These are phyloP conservation scores for Notodonta dromedarius DNA, from an alignment of 2,888 invertebrate species.

Conservation along the genomic window DNA sequence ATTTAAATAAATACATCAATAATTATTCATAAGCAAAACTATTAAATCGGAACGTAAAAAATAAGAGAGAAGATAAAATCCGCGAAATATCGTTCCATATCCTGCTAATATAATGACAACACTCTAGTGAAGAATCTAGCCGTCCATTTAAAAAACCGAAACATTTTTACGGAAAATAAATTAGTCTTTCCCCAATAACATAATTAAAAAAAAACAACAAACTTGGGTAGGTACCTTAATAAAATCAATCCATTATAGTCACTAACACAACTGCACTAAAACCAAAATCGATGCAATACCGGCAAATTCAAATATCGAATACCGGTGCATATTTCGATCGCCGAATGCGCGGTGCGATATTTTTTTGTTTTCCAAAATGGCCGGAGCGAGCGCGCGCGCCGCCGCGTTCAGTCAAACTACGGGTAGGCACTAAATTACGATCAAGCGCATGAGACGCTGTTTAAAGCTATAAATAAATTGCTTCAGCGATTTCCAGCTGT, in stretches of 20 bases:
- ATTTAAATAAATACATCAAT: no score
- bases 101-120: no score
- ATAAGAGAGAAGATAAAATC: no score
- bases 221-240: background rate
- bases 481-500: slow-evolving; percentile 45
- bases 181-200: no score
- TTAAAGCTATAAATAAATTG: slow-evolving; percentile 66
- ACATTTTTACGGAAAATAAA: no score
- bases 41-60: no score
- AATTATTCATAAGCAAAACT: no score
- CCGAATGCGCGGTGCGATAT: slow-evolving; percentile 6
- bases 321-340: slow-evolving; percentile 41
- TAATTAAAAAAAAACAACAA: background rate
- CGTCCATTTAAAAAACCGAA: no score
- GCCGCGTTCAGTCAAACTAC: slow-evolving; percentile 49
- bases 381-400: slow-evolving; percentile 65
- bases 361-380: slow-evolving; percentile 24
- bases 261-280: slow-evolving; percentile 7
- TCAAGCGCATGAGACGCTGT: slow-evolving; percentile 56
- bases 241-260: background rate
- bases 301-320: slow-evolving; percentile 28
- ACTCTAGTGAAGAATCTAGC: no score
- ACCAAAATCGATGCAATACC: slow-evolving; percentile 10
- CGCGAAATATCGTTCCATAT: no score
- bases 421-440: slow-evolving; percentile 58